A percentile compares a stretch with the other conserved stretches of the same genome.
Conservation (phyloP, 2,797 vertebrate species). For the Phoebastria nigripes region DNA sequence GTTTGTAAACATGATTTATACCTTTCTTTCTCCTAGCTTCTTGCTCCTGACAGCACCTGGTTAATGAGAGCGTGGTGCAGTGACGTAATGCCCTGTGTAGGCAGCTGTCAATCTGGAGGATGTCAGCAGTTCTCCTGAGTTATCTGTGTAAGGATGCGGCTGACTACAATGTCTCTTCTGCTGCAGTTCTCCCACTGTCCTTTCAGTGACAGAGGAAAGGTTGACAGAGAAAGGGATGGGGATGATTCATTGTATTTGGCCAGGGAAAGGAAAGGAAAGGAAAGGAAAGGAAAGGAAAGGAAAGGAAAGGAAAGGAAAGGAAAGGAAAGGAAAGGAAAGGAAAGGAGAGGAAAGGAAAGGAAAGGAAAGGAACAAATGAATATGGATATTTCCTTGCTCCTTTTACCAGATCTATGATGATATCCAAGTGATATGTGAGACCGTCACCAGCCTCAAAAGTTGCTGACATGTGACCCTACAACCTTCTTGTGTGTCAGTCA, state of each 20-base stretch:
- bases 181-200: neutral
- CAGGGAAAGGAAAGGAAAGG: no score
- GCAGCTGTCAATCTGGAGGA: neutral
- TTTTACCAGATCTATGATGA: neutral
- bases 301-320: neutral
- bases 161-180: neutral
- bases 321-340: no score
- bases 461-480: neutral
- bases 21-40: neutral
- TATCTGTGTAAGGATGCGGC: neutral
- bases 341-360: neutral
- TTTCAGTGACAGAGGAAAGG: neutral
- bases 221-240: neutral
- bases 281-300: no score
- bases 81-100: neutral
- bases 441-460: neutral
- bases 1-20: slow-evolving; percentile 40
- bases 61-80: neutral
- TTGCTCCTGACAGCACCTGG: slow-evolving; percentile 4
- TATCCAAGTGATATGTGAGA: neutral
- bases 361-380: neutral
- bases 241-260: neutral
- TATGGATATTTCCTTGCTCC: neutral
- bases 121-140: neutral
- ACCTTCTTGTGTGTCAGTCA: neutral